These are phyloP conservation scores for Acromyrmex heyeri DNA, from an alignment of 1,140 invertebrate genomes.

Conservation along the genomic window DNA sequence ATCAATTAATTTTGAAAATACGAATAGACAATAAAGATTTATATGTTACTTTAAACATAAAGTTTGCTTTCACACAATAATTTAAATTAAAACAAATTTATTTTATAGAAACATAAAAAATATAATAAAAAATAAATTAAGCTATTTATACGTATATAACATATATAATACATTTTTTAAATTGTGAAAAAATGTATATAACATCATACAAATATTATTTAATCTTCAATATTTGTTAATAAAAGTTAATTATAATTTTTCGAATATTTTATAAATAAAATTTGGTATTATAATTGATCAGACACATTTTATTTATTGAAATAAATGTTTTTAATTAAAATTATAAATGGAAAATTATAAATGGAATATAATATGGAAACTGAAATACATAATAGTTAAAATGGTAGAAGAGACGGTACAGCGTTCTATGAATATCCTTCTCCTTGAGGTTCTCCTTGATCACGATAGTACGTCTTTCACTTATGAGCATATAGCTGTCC, in stretches of 20 bases:
- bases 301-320: not conserved
- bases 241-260: not conserved
- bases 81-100: conserved; percentile 17
- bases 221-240: not conserved
- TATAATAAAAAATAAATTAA: not conserved
- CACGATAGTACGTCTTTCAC: conserved; percentile 61
- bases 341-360: conserved; percentile 30
- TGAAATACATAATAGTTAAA: conserved; percentile 26
- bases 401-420: conserved; percentile 53
- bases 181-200: not conserved
- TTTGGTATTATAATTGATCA: not conserved
- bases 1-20: not conserved
- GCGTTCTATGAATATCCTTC: not conserved
- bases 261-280: not conserved
- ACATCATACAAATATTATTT: not conserved
- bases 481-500: conserved; percentile 62
- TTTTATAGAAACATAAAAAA: conserved; percentile 11
- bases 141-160: not conserved
- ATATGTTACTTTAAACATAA: not conserved
- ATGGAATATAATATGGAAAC: not conserved
- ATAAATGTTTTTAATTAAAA: not conserved
- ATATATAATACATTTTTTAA: not conserved
- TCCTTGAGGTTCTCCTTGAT: conserved; percentile 63
- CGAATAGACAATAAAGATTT: not conserved
- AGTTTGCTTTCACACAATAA: not conserved